Conservation (phyloP, 30 jellyfish, hydroid and myxozoan species). For the Chrysaora quinquecirrha region DNA sequence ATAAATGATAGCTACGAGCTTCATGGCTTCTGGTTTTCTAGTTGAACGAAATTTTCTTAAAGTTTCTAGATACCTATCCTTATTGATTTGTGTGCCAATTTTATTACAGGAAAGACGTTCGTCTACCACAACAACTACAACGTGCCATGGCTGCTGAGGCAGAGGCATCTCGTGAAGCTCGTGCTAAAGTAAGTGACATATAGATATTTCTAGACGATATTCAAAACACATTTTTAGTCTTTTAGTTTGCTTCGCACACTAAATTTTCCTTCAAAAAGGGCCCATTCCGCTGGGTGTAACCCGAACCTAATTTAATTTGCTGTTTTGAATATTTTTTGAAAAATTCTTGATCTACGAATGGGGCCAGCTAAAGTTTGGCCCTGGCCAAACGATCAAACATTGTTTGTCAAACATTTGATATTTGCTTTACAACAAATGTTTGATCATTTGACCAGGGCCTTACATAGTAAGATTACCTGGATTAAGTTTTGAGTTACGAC, state of each 20-base stretch:
- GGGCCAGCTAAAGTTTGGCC: too few relatives aligned
- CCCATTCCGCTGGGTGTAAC: too few relatives aligned
- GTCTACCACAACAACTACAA: slow-evolving; percentile 93
- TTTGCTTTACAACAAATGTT: too few relatives aligned
- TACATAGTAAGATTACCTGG: too few relatives aligned
- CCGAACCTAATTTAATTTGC: too few relatives aligned
- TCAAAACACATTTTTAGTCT: not conserved
- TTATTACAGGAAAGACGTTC: slow-evolving; percentile 76
- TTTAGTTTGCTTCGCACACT: not conserved
- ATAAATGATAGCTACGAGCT: not conserved
- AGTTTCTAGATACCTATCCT: not conserved
- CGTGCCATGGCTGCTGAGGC: slow-evolving; percentile 99
- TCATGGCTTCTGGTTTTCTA: not conserved
- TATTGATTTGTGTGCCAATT: not conserved
- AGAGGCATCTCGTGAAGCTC: slow-evolving; percentile 96
- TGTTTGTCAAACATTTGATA: too few relatives aligned
- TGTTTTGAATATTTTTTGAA: not conserved
- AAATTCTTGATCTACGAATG: not conserved
- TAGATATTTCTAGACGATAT: not conserved
- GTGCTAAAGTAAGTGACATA: slow-evolving; percentile 77
- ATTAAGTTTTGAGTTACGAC: too few relatives aligned
- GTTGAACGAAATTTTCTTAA: not conserved
- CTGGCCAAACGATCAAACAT: too few relatives aligned
- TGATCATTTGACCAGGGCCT: too few relatives aligned
- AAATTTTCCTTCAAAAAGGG: too few relatives aligned